Percentiles rank a stretch among this genome's conserved stretches.
phyloP scores from a whole-genome alignment of 2,113 vertebrate species.

The Parus major region DNA sequence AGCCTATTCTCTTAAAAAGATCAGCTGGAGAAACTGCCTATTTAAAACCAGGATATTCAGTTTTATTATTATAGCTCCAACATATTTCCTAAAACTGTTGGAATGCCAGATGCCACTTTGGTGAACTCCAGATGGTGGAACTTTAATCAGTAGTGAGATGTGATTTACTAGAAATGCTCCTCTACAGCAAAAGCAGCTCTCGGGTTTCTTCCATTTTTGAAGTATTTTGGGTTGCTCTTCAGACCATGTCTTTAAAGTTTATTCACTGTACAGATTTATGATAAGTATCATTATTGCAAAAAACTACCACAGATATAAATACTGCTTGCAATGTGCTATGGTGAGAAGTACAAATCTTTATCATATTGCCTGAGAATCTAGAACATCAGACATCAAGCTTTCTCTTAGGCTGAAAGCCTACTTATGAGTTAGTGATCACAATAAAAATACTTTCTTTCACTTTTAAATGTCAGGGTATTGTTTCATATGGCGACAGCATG shows the following conservation, averaged over 20 bases:
- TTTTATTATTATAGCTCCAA: constrained; percentile 33
- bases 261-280: background rate
- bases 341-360: background rate
- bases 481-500: background rate
- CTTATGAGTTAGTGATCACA: background rate
- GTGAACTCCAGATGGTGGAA: constrained; percentile 53
- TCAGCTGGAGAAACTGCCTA: background rate
- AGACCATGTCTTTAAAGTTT: background rate
- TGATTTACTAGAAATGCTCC: constrained; percentile 33
- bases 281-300: background rate
- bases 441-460: background rate
- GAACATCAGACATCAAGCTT: background rate
- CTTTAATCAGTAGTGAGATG: constrained; percentile 44
- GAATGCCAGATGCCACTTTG: constrained; percentile 9
- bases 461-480: background rate
- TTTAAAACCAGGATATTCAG: background rate
- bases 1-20: background rate
- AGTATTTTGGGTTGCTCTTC: background rate
- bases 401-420: background rate
- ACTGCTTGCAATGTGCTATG: background rate
- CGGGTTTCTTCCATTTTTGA: background rate
- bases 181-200: background rate
- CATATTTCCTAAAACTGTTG: constrained; percentile 49
- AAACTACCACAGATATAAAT: background rate
- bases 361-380: background rate